These are phyloP conservation scores for Epirrhoe alternata DNA, from an alignment of 2,888 invertebrate genomes.

Conservation along the genomic window DNA sequence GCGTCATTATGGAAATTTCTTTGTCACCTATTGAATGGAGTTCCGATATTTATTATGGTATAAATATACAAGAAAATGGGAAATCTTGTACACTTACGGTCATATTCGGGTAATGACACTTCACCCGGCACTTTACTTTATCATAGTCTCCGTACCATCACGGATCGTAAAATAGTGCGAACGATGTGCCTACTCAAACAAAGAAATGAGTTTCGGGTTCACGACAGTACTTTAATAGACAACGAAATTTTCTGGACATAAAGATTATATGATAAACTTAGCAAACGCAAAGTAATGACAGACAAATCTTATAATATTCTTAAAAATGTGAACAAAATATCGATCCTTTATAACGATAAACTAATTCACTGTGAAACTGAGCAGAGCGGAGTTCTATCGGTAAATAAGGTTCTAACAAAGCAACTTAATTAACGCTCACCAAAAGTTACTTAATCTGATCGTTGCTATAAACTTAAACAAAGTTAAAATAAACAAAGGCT, in stretches of 20 bases:
- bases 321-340: neutral
- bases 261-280: neutral
- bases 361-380: neutral
- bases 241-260: neutral
- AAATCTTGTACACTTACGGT: conserved; percentile 12
- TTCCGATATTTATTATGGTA: conserved; percentile 25
- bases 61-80: conserved; percentile 18
- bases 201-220: neutral
- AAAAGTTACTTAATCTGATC: conserved; percentile 19
- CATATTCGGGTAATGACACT: conserved; percentile 8
- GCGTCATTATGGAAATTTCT: conserved; percentile 33
- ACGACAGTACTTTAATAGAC: neutral
- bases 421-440: conserved; percentile 17
- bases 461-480: conserved; percentile 21
- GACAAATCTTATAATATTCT: neutral
- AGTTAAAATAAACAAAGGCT: conserved; percentile 35
- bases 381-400: neutral
- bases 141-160: neutral
- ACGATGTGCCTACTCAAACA: neutral
- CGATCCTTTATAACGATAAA: neutral
- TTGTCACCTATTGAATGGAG: conserved; percentile 29
- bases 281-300: too few relatives aligned
- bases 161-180: neutral
- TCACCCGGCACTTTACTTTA: conserved; percentile 1
- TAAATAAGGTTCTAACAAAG: neutral